Evolutionary conservation across 2,113 vertebrate genomes (phyloP).

Genomic region (Microtus montanus): DNA sequence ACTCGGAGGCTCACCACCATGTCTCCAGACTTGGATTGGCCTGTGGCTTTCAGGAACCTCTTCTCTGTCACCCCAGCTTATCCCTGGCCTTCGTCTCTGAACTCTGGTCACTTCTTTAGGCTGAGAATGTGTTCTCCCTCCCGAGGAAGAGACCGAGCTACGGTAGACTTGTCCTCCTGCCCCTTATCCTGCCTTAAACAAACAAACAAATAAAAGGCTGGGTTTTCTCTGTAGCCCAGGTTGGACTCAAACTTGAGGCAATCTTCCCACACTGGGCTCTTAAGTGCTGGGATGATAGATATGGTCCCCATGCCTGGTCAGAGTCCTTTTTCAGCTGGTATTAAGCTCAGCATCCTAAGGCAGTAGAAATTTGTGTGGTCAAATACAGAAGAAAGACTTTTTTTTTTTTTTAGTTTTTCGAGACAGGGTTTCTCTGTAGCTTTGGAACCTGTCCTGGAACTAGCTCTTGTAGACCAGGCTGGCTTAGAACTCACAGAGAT

Average conservation of each 20-base stretch:
- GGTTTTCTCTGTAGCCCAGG: neutral
- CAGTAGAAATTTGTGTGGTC: neutral
- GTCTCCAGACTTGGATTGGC: neutral
- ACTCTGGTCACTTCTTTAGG: neutral
- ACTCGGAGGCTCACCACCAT: fast-evolving
- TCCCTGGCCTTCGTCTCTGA: neutral
- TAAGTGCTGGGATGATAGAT: neutral
- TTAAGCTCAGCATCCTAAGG: neutral
- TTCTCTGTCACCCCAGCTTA: neutral
- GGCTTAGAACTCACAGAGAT: too few relatives aligned
- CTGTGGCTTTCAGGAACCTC: neutral
- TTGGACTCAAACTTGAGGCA: neutral
- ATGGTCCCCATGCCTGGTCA: neutral
- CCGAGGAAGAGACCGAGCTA: neutral
- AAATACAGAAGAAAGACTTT: neutral
- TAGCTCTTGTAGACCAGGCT: too few relatives aligned
- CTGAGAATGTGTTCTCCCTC: neutral
- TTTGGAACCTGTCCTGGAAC: too few relatives aligned
- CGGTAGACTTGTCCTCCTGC: too few relatives aligned
- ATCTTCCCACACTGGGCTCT: neutral
- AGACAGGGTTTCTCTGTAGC: too few relatives aligned
- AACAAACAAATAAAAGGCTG: too few relatives aligned
- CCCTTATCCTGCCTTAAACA: neutral
- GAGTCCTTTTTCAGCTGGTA: neutral
- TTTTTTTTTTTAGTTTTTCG: too few relatives aligned